Evolutionary conservation across 2,888 invertebrate species (phyloP).

Genomic region (Cactoblastis cactorum): DNA sequence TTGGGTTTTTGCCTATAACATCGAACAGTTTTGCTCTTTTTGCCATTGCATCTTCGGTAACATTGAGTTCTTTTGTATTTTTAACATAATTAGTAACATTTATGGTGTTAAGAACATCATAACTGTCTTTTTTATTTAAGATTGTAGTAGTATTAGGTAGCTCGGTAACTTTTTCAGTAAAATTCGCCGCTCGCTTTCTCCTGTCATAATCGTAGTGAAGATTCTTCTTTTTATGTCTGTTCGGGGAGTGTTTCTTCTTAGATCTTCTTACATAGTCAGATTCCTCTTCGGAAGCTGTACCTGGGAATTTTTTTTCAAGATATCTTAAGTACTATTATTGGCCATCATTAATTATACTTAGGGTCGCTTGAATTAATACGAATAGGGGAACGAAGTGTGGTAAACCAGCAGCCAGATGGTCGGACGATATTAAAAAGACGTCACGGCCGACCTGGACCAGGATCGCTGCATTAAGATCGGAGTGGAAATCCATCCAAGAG

Average conservation of each 20-base stretch:
- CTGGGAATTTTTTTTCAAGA: conserved; percentile 20
- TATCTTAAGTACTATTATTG: too few species aligned
- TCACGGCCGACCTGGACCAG: too few species aligned
- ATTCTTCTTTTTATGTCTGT: conserved; percentile 20
- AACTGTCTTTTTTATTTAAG: conserved; percentile 20
- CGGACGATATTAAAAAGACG: too few species aligned
- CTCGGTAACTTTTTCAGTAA: conserved; percentile 31
- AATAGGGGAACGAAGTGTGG: too few species aligned
- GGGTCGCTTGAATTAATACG: too few species aligned
- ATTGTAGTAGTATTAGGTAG: conserved; percentile 31
- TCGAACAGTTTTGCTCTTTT: not conserved
- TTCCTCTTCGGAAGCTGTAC: conserved; percentile 40
- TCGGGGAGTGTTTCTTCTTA: conserved; percentile 19
- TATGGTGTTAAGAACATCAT: not conserved
- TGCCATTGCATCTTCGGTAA: not conserved
- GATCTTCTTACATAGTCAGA: conserved; percentile 21
- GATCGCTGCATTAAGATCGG: too few species aligned
- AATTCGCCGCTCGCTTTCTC: conserved; percentile 40
- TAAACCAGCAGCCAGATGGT: too few species aligned
- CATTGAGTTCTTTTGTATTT: not conserved
- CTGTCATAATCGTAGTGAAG: conserved; percentile 29
- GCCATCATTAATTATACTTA: too few species aligned
- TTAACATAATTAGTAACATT: not conserved
- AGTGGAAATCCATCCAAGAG: too few species aligned
- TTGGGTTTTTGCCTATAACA: not conserved